Evolutionary conservation across 1,140 invertebrate species (phyloP), one percentile per base, ranked within the genome.

Genomic region (Bilobella aurantiaca): DNA sequence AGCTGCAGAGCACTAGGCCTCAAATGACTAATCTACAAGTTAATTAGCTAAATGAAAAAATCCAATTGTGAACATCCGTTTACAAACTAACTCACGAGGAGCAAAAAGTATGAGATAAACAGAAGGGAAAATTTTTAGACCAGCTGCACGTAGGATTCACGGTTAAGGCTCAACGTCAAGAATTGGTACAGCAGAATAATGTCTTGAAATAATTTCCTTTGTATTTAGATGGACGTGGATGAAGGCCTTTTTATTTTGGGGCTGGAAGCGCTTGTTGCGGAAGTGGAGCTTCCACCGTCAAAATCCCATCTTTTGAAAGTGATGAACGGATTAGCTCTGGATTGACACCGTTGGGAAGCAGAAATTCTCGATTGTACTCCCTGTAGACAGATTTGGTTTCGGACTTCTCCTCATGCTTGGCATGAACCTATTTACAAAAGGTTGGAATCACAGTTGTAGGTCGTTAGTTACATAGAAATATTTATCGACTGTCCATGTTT

Each of bases 281-380:
- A 75, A 93, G 79, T 1, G 90, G 90, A n/a, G 92, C 91, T 77
- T 94, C 91, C 8, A 96, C 91, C 2, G 92, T 95, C 16, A 96
- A 81, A 8, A 96, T 90, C 46, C 93, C 92, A 76, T 96, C 92
- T 78, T 92, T 91, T 74, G 89, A 91, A 71, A 94, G 92, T 77
- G 90, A 90, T 34, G 61, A 63, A 30, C 65, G 42, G 37, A 70
- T 70, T n/a, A 70, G 57, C 32, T 70, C 65, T 3, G 66, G 64
- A 58, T 70, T 68, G n/a, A 70, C 93, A 69, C 90, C 92, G 78
- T 93, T 91, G 2, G 92, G 93, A 74, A 96, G 79, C 75, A 95
- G 80, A 81, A 96, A 96, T 81, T 96, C 92, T 67, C 92, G 83
- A 78, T 95, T 96, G 84, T 95, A 96, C 77, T 96, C 92, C 77